Base-by-base conservation (phyloP, 2,888 invertebrate species). In the Chaetoderma sp. region DNA sequence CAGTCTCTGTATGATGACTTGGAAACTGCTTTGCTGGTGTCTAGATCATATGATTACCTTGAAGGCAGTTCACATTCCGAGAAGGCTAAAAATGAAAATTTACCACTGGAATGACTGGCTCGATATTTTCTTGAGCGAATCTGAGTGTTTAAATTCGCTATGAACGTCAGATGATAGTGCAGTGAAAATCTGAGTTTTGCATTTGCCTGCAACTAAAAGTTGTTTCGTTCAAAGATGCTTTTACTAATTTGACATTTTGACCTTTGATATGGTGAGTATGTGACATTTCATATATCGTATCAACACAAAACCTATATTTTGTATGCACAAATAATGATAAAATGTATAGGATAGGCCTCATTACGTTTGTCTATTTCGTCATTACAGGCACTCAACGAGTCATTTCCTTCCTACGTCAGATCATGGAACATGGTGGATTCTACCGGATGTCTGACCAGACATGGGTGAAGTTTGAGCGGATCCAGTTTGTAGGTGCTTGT, bases 401-500 rank as follows among this genome's bases (percentile, higher is more conserved):
- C n/a, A 99, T 99, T 75, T 98, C 98, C 25, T 99, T 99, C 91
- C 88, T 99, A 77, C 90, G 99, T 21, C 99, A 99, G 87, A 89
- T 99, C 71, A 95, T 99, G 0, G 98, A 99, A 86, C 97, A 98
- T 83, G 95, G 89, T 59, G 90, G 90, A 16, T 90, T 90, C 83
- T 87, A 83, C 73, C 78, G 86, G 18, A 82, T 86, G 0, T 76
- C 83, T 1, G 98, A 98, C 87, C 97, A 98, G 87, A 93, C 95
- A 0, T 98, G 98, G 96, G 98, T 99, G 0, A 92, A 93, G 54
- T 88, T 99, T 81, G 99, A 99, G 86, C 91, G 99, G 63, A 99
- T 99, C 77, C 99, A 99, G 86, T 99, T 99, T 87, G 99, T 99
- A 32, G 99, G 99, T 18, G 99, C 99, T 66, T 99, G 99, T 88